Base-by-base conservation (phyloP, 2,797 vertebrate species). In the Chromis chromis region DNA sequence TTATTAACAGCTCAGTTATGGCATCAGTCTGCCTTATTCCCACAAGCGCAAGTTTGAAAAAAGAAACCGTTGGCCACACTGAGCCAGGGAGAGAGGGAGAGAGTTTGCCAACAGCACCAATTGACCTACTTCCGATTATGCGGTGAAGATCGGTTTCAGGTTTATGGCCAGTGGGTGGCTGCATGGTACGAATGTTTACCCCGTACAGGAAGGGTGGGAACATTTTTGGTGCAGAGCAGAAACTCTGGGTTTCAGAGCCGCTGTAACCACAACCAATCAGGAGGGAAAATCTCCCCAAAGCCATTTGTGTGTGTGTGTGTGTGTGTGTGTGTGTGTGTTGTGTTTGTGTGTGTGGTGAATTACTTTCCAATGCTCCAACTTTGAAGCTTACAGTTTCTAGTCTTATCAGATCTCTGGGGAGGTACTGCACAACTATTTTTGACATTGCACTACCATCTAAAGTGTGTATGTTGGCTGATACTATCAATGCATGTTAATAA, bases 41-140 rank as follows among this genome's bases (percentile, higher is more conserved):
- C 82, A 83, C 58, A 60, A 83, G 79, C 60, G 64, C 57, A 65
- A 48, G 55, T 64, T 77, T 69, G 48, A 81, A 80, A 83, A 75
- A 85, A 74, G 60, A 79, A 78, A 79, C 59, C 21, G 59, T 80
- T 77, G 75, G 70, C 69, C 70, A 71, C 53, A 39, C 55, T 49
- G 55, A 82, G 64, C 68, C 40, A 70, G 25, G 66, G 31, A 22
- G 54, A 56, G 57, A 74, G 57, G 39, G 33, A 42, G 42, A 52
- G 52, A 53, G 62, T 76, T 86, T 70, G 84, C 85, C 86, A 88
- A 79, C 48, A 85, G 81, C 78, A 36, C 76, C 66, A 65, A 66
- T 57, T 65, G 86, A 88, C 85, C 83, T 84, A 86, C 78, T 87
- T 91, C 86, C 50, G 55, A 84, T 87, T 87, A 80, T 74, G 76